phyloP scores from a whole-genome alignment of 1,140 invertebrate species.

The Ylistrum balloti region DNA sequence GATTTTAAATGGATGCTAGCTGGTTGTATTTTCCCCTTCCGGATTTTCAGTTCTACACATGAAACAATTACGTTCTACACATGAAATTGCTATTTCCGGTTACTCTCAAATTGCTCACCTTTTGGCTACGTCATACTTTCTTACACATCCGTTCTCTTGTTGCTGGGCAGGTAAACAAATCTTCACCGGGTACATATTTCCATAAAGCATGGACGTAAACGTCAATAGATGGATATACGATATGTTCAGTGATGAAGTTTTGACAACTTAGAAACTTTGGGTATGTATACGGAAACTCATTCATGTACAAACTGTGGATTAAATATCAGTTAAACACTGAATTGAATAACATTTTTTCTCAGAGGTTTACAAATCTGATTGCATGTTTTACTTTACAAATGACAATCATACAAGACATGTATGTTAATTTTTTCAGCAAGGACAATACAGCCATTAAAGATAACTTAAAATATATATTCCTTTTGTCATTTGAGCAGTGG shows the following conservation, averaged over 20 bases:
- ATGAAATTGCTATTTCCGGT: constrained; percentile 51
- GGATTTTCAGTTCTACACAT: constrained; percentile 52
- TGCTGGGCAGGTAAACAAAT: constrained; percentile 75
- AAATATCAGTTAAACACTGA: neutral
- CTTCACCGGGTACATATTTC: constrained; percentile 54
- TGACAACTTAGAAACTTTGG: constrained; percentile 11
- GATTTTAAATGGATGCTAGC: constrained; percentile 55
- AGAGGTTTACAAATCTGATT: neutral
- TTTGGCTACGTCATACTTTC: constrained; percentile 60
- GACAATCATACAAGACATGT: neutral
- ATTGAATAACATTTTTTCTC: neutral
- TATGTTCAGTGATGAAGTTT: constrained; percentile 41
- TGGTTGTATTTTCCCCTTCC: constrained; percentile 55
- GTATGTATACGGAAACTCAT: neutral
- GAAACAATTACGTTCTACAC: constrained; percentile 49
- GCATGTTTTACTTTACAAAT: neutral
- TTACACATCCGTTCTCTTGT: constrained; percentile 67
- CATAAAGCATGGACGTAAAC: constrained; percentile 11
- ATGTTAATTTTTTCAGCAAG: neutral
- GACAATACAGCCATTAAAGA: neutral
- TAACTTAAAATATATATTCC: neutral
- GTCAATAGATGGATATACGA: constrained; percentile 46
- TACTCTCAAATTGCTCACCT: constrained; percentile 40
- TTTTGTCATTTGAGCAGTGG: too few species aligned
- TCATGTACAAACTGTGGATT: neutral